Evolutionary conservation across 2,113 vertebrate genomes (phyloP), one percentile per base, ranked within the genome.

Genomic region (Anhinga anhinga): DNA sequence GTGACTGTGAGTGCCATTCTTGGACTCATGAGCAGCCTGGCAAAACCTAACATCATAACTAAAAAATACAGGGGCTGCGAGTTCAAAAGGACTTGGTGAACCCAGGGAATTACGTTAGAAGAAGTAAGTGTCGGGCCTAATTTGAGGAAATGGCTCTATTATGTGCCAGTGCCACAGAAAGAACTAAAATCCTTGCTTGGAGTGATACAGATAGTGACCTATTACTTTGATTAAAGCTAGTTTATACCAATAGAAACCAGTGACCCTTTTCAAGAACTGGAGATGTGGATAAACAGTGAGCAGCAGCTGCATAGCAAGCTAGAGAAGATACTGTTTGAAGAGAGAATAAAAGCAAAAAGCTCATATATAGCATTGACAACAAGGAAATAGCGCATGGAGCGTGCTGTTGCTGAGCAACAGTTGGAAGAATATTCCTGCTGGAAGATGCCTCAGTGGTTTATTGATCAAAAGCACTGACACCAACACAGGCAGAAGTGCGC

Each of bases 401-500:
- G 0, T 42, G 49, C 59, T 81, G 38, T 30, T 96, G 58, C 70
- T 58, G 81, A 94, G 84, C 73, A 95, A 49, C 70, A 85, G 30
- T n/a, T 76, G 0, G 32, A 91, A 80, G 36, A 69, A 32, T 84
- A 87, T 76, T 95, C 77, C 52, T 72, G 12, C 77, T 85, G 90
- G 66, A 96, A 76, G 65, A 85, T 2, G 18, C 44, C 52, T 91
- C 82, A 40, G 0, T 94, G 62, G 53, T 82, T 95, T 95, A 91
- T 95, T 96, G 95, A 96, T 95, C 74, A 95, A 93, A 96, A 93
- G 20, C 53, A 29, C 49, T 66, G 90, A 58, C 84, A 90, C 66
- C 78, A 61, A 19, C 56, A 44, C 16, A 69, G 44, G 82, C 73
- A 91, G 53, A 82, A 82, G 27, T 15, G 45, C 1, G 5, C 67